phyloP scores from a whole-genome alignment of 2,888 invertebrate species.

The Malthinus flaveolus region DNA sequence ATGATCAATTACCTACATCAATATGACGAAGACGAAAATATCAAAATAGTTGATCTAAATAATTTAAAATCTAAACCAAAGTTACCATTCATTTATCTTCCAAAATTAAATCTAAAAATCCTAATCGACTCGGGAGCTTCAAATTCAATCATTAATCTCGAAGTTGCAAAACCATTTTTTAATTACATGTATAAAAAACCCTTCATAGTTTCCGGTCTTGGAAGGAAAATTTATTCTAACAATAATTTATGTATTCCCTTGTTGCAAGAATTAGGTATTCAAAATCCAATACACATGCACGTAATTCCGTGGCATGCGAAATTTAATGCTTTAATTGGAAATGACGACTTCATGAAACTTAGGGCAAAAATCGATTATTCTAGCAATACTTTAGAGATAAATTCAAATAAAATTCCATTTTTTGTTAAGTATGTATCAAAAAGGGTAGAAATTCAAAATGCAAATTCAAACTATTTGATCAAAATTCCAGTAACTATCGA shows the following conservation, averaged over 20 bases:
- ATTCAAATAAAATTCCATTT: neutral
- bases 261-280: constrained; percentile 11
- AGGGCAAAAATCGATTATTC: constrained; percentile 14
- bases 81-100: constrained; percentile 19
- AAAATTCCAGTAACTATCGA: neutral
- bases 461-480: neutral
- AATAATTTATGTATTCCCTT: constrained; percentile 5
- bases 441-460: neutral
- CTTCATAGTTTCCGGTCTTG: constrained; percentile 4
- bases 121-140: constrained; percentile 24
- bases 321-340: constrained; percentile 13
- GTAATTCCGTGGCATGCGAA: constrained; percentile 6
- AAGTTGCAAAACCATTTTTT: neutral
- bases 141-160: constrained; percentile 13
- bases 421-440: neutral
- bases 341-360: constrained; percentile 9
- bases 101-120: constrained; percentile 15
- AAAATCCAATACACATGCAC: constrained; percentile 1
- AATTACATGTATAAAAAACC: constrained; percentile 11
- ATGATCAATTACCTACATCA: too few relatives aligned
- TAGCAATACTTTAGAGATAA: neutral
- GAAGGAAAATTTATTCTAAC: neutral
- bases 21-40: constrained; percentile 6
- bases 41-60: constrained; percentile 13
- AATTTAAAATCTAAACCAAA: constrained; percentile 14